Evolutionary conservation across 2,888 invertebrate genomes (phyloP), one percentile per base, ranked within the genome.

Genomic region (Dyspetes luteomarginatus): DNA sequence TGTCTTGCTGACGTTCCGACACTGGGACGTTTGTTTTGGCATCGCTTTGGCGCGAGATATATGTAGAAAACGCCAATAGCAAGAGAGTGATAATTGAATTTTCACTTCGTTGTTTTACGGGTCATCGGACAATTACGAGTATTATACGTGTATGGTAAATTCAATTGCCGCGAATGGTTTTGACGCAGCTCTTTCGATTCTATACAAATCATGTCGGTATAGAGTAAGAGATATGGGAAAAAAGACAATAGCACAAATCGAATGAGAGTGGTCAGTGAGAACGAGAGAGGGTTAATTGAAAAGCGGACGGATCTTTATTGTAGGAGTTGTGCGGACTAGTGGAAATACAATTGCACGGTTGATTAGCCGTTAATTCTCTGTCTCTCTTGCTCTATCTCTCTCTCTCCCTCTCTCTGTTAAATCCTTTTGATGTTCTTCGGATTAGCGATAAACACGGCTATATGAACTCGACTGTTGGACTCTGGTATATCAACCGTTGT

Each of bases 291-390:
- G 74, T 48, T 64, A 74, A 79, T 74, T 79, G 68, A 69, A 79
- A 79, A 17, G 41, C 22, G 24, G 3, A 36, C 30, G 56, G 45
- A 68, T 64, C 67, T 72, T 69, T 74, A 74, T 72, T 65, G 55
- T 56, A 19, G 26, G 62, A 64, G 24, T 36, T 26, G 69, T 58
- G 50, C 67, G 48, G 69, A 75, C 55, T 67, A 56, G 65, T 36
- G 75, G 73, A 73, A 81, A 81, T 78, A 28, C 81, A 81, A 78
- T 78, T 60, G 72, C 64, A 81, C 73, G 73, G 78, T 64, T 81
- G 78, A 81, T 81, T 81, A 78, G 78, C 41, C 26, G 55, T 78
- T 78, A 77, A 72, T 77, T 52, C 36, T 36, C 52, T 55, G 9
- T 65, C 45, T 55, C 73, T 43, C 71, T 22, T 4, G 15, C 30